These are phyloP conservation scores for Solea solea DNA, from an alignment of 2,113 vertebrate genomes.

Conservation along the genomic window DNA sequence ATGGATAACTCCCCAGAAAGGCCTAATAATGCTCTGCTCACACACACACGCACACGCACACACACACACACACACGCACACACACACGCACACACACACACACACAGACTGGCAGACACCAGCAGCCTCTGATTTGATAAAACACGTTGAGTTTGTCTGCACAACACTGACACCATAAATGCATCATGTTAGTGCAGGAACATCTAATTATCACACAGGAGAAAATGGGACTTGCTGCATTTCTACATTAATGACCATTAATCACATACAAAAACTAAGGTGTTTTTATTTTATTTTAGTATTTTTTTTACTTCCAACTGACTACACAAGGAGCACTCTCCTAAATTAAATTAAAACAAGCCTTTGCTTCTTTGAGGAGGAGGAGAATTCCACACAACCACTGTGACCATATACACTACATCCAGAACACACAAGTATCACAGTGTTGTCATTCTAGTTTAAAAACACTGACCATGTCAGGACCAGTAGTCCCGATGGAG, in stretches of 20 bases:
- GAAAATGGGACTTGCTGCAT: not conserved
- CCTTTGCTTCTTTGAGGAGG: too few relatives aligned
- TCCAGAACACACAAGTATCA: too few relatives aligned
- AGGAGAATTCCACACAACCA: too few relatives aligned
- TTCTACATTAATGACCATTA: slow-evolving; percentile 20
- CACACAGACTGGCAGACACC: slow-evolving; percentile 18
- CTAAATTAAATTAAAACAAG: too few relatives aligned
- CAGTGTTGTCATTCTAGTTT: too few relatives aligned
- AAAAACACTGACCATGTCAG: too few relatives aligned
- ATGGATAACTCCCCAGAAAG: slow-evolving; percentile 81
- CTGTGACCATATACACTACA: too few relatives aligned
- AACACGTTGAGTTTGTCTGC: slow-evolving; percentile 21
- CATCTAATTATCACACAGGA: not conserved
- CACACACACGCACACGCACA: slow-evolving; percentile 59
- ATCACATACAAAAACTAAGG: not conserved
- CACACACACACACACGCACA: slow-evolving; percentile 21
- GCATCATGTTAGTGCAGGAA: slow-evolving; percentile 17
- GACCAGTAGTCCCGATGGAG: too few relatives aligned
- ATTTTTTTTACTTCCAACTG: too few relatives aligned
- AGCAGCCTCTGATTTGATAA: slow-evolving; percentile 35
- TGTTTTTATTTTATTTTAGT: slow-evolving; percentile 6
- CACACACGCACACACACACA: slow-evolving; percentile 25
- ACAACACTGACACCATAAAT: slow-evolving; percentile 5
- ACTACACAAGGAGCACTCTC: too few relatives aligned
- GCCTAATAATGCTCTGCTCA: slow-evolving; percentile 76